phyloP scores from a whole-genome alignment of 2,888 invertebrate genomes.

The Nephrocerus scutellatus region DNA sequence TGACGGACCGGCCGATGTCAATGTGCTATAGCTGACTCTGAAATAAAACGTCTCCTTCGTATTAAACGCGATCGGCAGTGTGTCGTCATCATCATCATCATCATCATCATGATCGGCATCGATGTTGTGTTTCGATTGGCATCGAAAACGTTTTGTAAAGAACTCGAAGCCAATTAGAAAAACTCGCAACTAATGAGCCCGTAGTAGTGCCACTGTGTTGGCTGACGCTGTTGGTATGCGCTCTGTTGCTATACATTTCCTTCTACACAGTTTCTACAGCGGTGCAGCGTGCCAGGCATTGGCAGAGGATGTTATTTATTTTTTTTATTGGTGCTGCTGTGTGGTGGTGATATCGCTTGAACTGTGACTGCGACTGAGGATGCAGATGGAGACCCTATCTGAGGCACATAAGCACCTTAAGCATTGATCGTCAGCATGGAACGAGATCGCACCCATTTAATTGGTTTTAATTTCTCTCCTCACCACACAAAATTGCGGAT shows the following conservation, averaged over 20 bases:
- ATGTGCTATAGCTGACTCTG: too few species aligned
- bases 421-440: conserved; percentile 5
- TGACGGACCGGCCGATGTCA: too few species aligned
- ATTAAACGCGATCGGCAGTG: too few species aligned
- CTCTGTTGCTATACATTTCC: conserved; percentile 10
- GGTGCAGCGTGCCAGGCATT: too few species aligned
- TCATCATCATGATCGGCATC: too few species aligned
- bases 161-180: conserved; percentile 34
- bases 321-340: too few species aligned
- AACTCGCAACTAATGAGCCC: conserved; percentile 34
- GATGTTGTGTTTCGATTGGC: conserved; percentile 29
- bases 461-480: conserved; percentile 34
- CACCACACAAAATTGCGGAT: conserved; percentile 14
- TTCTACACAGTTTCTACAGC: too few species aligned
- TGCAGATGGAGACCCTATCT: too few species aligned
- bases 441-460: conserved; percentile 32
- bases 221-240: background rate
- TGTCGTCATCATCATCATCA: conserved; percentile 8
- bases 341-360: too few species aligned
- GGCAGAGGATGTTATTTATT: too few species aligned
- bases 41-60: conserved; percentile 8
- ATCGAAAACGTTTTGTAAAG: conserved; percentile 32
- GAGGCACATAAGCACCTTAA: too few species aligned
- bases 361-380: too few species aligned
- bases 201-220: conserved; percentile 13